Evolutionary conservation across 2,113 vertebrate species (phyloP).

Genomic region (Callionymus lyra): DNA sequence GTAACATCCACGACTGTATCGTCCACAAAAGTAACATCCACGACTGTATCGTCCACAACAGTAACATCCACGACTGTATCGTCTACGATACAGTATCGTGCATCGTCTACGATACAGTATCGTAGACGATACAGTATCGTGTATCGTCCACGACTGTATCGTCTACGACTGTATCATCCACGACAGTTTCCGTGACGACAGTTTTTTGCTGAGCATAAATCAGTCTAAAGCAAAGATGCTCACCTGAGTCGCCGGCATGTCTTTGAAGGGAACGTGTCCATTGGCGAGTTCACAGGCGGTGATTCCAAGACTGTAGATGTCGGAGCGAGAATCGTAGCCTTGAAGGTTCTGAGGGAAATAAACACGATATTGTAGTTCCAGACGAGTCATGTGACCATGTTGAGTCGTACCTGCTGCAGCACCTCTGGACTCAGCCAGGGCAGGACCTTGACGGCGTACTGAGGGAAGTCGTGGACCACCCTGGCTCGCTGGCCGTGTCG

Average conservation of each 20-base stretch:
- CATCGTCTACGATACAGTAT: no score
- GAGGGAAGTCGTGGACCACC: slow-evolving; percentile 93
- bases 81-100: no score
- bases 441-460: slow-evolving; percentile 87
- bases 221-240: background rate
- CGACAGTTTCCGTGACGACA: no score
- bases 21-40: no score
- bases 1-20: no score
- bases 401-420: slow-evolving; percentile 80
- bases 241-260: slow-evolving; percentile 96
- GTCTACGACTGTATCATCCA: no score
- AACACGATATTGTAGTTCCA: background rate
- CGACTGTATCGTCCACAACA: no score
- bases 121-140: no score
- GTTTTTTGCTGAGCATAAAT: no score
- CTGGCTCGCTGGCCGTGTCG: slow-evolving; percentile 85
- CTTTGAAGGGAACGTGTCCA: slow-evolving; percentile 97
- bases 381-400: background rate
- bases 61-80: no score
- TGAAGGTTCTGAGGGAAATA: slow-evolving; percentile 81
- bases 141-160: no score
- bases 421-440: slow-evolving; percentile 98
- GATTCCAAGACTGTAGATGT: slow-evolving; percentile 97
- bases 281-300: slow-evolving; percentile 96
- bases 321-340: slow-evolving; percentile 92